Evolutionary conservation across 1,140 invertebrate species (phyloP).

Genomic region (Bombus balteatus): DNA sequence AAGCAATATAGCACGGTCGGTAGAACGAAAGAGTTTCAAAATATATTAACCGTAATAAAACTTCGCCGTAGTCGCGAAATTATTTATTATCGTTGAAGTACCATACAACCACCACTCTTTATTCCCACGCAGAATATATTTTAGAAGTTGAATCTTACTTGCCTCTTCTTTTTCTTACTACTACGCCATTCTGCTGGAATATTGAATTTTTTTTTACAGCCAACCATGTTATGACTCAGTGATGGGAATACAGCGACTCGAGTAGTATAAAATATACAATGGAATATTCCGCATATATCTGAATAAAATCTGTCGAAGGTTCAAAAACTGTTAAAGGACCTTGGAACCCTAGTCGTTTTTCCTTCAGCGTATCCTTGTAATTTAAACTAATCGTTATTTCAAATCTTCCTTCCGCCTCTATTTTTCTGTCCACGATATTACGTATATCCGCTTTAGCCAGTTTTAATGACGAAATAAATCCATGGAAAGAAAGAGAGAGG

Average conservation of each 20-base stretch:
- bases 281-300: conserved; percentile 29
- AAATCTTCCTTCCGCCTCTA: not conserved
- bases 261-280: conserved; percentile 40
- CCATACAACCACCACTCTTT: not conserved
- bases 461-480: conserved; percentile 43
- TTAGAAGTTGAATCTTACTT: conserved; percentile 37
- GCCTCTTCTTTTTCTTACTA: not conserved
- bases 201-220: conserved; percentile 44
- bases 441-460: not conserved
- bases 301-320: conserved; percentile 39
- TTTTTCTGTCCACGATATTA: not conserved
- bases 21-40: not conserved
- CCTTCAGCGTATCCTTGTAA: not conserved
- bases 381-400: conserved; percentile 30
- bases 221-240: conserved; percentile 34
- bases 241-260: conserved; percentile 42
- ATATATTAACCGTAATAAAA: conserved; percentile 19
- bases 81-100: conserved; percentile 41
- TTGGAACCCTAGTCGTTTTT: not conserved
- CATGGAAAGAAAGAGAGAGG: not conserved
- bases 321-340: conserved; percentile 11
- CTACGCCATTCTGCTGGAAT: conserved; percentile 26
- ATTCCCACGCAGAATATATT: conserved; percentile 42
- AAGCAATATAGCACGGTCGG: not conserved
- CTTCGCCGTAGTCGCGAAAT: not conserved